These are phyloP conservation scores for Mesembrinibis cayennensis DNA, from an alignment of 2,113 vertebrate species.

Conservation along the genomic window DNA sequence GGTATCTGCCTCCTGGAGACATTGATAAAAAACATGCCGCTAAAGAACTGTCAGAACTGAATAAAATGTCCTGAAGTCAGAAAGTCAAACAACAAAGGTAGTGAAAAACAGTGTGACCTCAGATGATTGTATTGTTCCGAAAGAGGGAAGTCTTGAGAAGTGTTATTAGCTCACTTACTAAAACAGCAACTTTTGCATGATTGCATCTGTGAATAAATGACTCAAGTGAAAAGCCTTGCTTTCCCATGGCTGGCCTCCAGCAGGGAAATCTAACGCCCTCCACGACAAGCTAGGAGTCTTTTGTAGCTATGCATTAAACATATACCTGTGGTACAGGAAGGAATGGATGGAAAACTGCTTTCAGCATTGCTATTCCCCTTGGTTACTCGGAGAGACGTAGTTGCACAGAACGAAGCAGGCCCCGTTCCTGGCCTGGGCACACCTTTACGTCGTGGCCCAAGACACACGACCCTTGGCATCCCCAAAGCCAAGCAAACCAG, in stretches of 20 bases:
- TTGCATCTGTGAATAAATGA: not conserved
- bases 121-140: not conserved
- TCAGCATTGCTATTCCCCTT: not conserved
- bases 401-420: not conserved
- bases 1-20: not conserved
- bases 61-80: not conserved
- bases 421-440: not conserved
- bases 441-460: accelerated
- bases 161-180: not conserved
- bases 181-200: not conserved
- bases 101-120: not conserved
- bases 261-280: slow-evolving; percentile 38
- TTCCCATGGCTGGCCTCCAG: slow-evolving; percentile 26
- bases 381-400: not conserved
- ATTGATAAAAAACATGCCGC: not conserved
- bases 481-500: not conserved
- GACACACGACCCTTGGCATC: not conserved
- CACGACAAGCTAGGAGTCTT: not conserved
- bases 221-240: slow-evolving; percentile 37
- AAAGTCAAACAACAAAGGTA: not conserved
- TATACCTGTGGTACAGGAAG: not conserved
- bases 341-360: not conserved
- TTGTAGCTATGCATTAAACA: slow-evolving; percentile 65
- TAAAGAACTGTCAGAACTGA: not conserved
- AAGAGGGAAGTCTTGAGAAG: not conserved